Conservation (phyloP, 1,140 invertebrate species). For the Solenopsis fugax region DNA sequence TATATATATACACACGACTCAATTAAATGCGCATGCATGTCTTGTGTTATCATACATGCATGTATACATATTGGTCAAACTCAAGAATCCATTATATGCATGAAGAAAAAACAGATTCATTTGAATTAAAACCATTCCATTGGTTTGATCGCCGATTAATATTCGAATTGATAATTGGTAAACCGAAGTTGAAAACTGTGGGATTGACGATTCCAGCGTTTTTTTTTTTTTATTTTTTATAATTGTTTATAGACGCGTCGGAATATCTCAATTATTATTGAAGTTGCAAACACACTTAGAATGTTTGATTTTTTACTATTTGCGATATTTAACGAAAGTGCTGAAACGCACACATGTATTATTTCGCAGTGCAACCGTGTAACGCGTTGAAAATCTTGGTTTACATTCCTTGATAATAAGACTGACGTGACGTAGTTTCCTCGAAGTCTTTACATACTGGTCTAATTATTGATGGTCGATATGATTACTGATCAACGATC, state of each 20-base stretch:
- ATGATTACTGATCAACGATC: neutral
- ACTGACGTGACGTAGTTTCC: constrained; percentile 38
- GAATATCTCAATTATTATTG: neutral
- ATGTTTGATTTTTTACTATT: neutral
- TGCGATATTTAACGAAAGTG: neutral
- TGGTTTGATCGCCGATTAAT: neutral
- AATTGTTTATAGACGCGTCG: neutral
- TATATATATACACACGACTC: neutral
- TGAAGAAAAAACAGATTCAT: neutral
- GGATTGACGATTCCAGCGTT: neutral
- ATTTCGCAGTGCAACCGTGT: neutral
- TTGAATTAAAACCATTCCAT: neutral
- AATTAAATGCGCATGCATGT: neutral
- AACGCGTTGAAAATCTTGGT: constrained; percentile 10
- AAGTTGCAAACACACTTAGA: neutral
- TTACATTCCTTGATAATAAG: constrained; percentile 56
- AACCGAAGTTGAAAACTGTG: neutral
- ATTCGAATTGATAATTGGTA: constrained; percentile 1
- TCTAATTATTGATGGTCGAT: constrained; percentile 40
- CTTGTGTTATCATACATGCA: constrained; percentile 2
- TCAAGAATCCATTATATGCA: neutral
- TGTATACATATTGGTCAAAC: neutral
- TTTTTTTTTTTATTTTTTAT: neutral
- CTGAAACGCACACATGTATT: neutral
- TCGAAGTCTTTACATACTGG: constrained; percentile 13